Evolutionary conservation across 2,888 invertebrate species (phyloP).

Genomic region (Apocheima hispidaria): DNA sequence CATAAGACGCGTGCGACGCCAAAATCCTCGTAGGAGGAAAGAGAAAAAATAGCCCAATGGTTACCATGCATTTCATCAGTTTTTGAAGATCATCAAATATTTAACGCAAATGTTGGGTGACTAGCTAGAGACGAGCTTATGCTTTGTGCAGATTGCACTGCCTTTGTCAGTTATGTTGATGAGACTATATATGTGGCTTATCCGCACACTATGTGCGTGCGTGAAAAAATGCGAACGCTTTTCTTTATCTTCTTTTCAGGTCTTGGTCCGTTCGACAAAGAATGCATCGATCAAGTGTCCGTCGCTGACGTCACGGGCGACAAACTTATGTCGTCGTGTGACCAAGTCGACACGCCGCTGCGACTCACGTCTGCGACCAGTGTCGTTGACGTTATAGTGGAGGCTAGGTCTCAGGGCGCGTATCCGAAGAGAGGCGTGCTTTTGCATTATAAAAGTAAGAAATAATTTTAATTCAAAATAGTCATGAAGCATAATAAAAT

Average conservation of each 20-base stretch:
- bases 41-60: too few relatives aligned
- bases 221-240: background rate
- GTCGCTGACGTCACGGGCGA: constrained; percentile 81
- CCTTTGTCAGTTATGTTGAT: too few relatives aligned
- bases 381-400: constrained; percentile 77
- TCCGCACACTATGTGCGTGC: constrained; percentile 88
- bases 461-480: background rate
- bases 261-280: constrained; percentile 78
- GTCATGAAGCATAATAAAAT: too few relatives aligned
- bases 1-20: too few relatives aligned
- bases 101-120: too few relatives aligned
- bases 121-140: too few relatives aligned
- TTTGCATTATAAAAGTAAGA: constrained; percentile 88
- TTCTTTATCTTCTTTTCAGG: constrained; percentile 55
- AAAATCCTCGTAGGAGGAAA: too few relatives aligned
- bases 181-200: too few relatives aligned
- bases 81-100: too few relatives aligned
- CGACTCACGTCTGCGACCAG: constrained; percentile 79
- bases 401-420: constrained; percentile 79
- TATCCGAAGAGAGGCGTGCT: constrained; percentile 88
- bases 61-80: too few relatives aligned
- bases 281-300: constrained; percentile 83
- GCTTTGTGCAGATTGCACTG: too few relatives aligned
- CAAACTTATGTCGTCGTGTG: constrained; percentile 81
- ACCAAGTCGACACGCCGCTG: constrained; percentile 82